phyloP scores from a whole-genome alignment of 2,797 vertebrate genomes.

The Gambusia yucatana region DNA sequence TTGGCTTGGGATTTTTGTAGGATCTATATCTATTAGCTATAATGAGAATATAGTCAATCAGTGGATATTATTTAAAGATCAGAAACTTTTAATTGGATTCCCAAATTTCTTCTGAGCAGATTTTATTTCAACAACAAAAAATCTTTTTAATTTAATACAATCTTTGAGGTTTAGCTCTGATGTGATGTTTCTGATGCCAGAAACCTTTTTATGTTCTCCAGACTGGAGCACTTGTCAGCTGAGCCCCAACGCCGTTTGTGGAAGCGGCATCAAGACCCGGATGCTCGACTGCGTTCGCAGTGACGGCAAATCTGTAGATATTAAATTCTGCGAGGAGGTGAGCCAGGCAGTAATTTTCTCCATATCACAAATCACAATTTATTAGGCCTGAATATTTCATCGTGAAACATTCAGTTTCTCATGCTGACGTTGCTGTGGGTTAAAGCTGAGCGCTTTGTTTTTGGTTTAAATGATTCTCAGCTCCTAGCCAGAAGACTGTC shows the following conservation, averaged over 20 bases:
- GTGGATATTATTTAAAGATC: background rate
- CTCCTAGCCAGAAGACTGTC: constrained; percentile 64
- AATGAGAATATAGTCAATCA: background rate
- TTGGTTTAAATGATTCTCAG: constrained; percentile 64
- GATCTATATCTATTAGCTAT: background rate
- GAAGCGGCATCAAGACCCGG: constrained; percentile 92
- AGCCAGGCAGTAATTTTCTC: constrained; percentile 38
- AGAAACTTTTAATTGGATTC: background rate
- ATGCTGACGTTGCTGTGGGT: constrained; percentile 43
- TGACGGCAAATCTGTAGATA: constrained; percentile 94
- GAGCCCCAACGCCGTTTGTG: constrained; percentile 93
- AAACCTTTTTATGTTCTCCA: constrained; percentile 60
- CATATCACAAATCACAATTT: background rate
- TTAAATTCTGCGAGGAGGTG: constrained; percentile 93
- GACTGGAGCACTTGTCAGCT: constrained; percentile 99
- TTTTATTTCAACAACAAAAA: background rate
- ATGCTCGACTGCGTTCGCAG: constrained; percentile 98
- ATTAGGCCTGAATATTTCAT: constrained; percentile 28
- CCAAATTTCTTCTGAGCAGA: background rate
- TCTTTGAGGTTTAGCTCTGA: background rate
- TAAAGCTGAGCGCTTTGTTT: constrained; percentile 65
- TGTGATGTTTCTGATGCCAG: background rate
- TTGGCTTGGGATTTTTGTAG: background rate
- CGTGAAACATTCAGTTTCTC: constrained; percentile 61
- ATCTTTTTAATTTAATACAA: background rate